Conservation (phyloP, 2,888 invertebrate genomes). For the Ennomos fuscantarius region DNA sequence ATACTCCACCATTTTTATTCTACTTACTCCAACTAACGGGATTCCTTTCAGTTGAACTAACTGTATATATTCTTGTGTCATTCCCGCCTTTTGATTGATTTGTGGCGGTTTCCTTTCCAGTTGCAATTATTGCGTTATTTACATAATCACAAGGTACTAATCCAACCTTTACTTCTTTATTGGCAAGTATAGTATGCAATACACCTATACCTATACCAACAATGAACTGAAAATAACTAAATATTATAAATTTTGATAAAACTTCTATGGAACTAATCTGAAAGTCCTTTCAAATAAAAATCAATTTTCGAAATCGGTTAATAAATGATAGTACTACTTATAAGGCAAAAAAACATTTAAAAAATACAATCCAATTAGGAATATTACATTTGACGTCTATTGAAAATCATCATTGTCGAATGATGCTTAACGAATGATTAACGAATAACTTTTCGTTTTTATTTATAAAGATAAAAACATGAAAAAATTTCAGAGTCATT, state of each 20-base stretch:
- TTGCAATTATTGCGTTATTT: constrained; percentile 22
- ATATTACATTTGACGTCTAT: no score
- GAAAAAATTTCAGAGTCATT: no score
- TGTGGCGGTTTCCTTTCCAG: constrained; percentile 12
- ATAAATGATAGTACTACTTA: background rate
- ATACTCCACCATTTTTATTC: no score
- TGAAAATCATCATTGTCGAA: no score
- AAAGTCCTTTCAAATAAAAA: no score
- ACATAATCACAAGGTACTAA: constrained; percentile 24
- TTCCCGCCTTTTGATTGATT: constrained; percentile 8
- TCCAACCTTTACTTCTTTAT: background rate
- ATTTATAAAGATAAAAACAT: no score
- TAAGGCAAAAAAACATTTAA: background rate
- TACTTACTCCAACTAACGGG: constrained; percentile 17
- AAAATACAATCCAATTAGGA: no score
- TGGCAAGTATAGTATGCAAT: background rate
- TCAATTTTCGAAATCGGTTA: background rate
- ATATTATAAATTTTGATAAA: no score
- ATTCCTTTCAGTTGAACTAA: constrained; percentile 13
- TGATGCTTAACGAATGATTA: no score
- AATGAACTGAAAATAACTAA: constrained; percentile 6
- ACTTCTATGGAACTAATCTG: no score
- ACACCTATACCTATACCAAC: constrained; percentile 7
- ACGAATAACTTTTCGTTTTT: no score
- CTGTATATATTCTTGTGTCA: constrained; percentile 23